Evolutionary conservation across 2,888 invertebrate species (phyloP), one percentile per base, ranked within the genome.

Genomic region (Dyspetes luteomarginatus): DNA sequence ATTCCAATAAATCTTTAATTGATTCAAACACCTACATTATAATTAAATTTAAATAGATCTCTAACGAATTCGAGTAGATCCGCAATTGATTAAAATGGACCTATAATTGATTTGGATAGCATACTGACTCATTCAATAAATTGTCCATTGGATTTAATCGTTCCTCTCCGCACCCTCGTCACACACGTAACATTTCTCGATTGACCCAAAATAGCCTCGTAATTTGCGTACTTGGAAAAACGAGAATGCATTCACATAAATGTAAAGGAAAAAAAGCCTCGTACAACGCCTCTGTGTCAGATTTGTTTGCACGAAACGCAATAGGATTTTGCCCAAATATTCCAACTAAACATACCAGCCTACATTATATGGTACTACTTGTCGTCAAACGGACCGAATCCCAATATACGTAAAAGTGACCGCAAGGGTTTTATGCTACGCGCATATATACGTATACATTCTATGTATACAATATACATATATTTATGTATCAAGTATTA

Each of bases 281-380:
- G 55, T 15, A 24, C 4, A 64, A 65, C 64, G 65, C 65, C 71
- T 43, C 26, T 45, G 15, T 36, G 55, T 36, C 12, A 28, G 24
- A 30, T 69, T 77, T 77, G 73, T 81, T 81, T 81, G 73, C 30
- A 56, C 50, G 64, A 77, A 77, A 69, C 65, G 50, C 36, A 50
- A 43, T 48, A 30, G 17, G 56, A 50, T 36, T 24, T 69, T 77
- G 72, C 68, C 45, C 43, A 28, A 28, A 77, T 73, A 67, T 67
- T 73, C 30, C 9, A 41, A 17, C 58, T 56, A 72, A 52, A 65
- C 60, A 62, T 15, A 30, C 48, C 12, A 28, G 48, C 4, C 28
- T 17, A 19, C 12, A 43, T 45, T 43, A 62, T 22, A 19, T 7
- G 36, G 9, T 17, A 26, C 36, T 48, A 36, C 55, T 55, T 24